phyloP scores from a whole-genome alignment of 2,888 invertebrate genomes.

The Polyploca ridens region DNA sequence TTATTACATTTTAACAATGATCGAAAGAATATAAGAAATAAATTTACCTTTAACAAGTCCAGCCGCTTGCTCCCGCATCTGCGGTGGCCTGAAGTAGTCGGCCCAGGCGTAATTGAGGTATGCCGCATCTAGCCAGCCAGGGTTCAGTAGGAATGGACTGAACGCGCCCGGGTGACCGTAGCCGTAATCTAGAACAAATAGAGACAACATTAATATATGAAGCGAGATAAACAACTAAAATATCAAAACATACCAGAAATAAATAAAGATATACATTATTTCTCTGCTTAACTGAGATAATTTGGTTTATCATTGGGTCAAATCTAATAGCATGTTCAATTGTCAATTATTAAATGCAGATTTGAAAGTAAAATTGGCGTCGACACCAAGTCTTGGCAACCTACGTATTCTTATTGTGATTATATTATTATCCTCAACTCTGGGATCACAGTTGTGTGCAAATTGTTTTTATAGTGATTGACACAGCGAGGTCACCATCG shows the following conservation, averaged over 20 bases:
- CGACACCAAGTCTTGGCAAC: too few relatives aligned
- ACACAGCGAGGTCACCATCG: conserved; percentile 46
- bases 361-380: too few relatives aligned
- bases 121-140: conserved; percentile 93
- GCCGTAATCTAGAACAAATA: conserved; percentile 88
- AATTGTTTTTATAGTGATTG: conserved; percentile 47
- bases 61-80: conserved; percentile 64
- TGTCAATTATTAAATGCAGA: too few relatives aligned
- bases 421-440: not conserved
- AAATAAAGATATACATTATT: not conserved
- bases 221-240: not conserved
- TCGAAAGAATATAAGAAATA: conserved; percentile 19
- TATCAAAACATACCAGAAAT: conserved; percentile 11
- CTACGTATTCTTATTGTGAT: not conserved
- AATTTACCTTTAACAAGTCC: conserved; percentile 85
- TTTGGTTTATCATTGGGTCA: too few relatives aligned
- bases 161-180: conserved; percentile 91
- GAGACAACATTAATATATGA: conserved; percentile 27
- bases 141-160: conserved; percentile 91
- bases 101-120: conserved; percentile 91
- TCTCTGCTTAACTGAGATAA: too few relatives aligned
- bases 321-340: too few relatives aligned
- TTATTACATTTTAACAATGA: not conserved
- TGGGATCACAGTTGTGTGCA: conserved; percentile 26
- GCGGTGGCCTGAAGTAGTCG: conserved; percentile 88